These are phyloP conservation scores for Taxidea taxus DNA, from an alignment of 2,113 vertebrate species.

Conservation along the genomic window DNA sequence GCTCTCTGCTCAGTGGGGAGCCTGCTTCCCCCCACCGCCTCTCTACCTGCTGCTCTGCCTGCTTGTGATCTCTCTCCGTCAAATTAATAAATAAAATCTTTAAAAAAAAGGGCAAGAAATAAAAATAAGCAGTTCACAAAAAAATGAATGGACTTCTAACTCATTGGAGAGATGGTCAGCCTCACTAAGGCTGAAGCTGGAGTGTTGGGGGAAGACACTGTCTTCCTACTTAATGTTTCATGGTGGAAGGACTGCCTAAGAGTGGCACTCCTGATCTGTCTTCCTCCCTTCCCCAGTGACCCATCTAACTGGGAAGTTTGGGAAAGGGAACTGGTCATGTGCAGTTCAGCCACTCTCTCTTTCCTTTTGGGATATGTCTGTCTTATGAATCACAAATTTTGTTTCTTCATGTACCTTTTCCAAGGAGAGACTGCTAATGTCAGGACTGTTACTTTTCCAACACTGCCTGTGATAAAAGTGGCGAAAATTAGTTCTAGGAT, in stretches of 20 bases:
- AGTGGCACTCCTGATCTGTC: background rate
- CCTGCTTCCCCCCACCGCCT: too few species aligned
- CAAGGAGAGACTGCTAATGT: background rate
- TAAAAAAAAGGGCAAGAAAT: background rate
- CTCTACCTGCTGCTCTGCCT: too few species aligned
- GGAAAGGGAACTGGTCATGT: background rate
- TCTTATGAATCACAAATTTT: background rate
- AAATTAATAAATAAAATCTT: too few species aligned
- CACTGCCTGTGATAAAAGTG: background rate
- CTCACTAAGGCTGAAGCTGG: background rate
- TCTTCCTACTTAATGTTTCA: background rate
- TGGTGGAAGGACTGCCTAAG: background rate
- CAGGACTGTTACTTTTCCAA: background rate
- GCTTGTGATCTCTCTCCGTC: too few species aligned
- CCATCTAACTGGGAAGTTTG: background rate
- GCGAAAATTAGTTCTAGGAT: background rate
- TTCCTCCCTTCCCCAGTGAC: background rate
- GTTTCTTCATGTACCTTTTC: background rate
- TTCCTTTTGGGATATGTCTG: background rate
- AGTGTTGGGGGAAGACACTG: background rate
- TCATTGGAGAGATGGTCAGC: background rate
- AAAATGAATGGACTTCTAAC: background rate
- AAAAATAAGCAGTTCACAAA: background rate
- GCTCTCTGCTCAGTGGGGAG: too few species aligned
- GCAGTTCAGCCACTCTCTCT: slow-evolving; percentile 34